Evolutionary conservation across 1,140 invertebrate genomes (phyloP), one percentile per base, ranked within the genome.

Genomic region (Cyclargus thomasi): DNA sequence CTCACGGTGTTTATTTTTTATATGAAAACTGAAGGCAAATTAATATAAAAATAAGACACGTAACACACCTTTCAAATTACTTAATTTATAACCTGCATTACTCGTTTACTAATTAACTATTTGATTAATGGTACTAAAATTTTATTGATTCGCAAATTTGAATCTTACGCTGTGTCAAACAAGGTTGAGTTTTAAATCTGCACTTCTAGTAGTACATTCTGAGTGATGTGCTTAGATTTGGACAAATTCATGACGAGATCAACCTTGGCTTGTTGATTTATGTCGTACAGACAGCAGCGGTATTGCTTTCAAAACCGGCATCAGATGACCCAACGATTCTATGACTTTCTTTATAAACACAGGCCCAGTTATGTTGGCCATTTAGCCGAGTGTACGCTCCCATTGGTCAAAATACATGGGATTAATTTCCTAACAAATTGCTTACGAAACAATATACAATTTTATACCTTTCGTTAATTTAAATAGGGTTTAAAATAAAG

Each of bases 201-300:
- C 3, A 16, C 8, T 16, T 47, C 39, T 47, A 29, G 39, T 47
- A 14, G 39, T 47, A 47, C 14, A 14, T 47, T 16, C 39, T 47
- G 39, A 47, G 39, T 47, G 39, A 47, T 47, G 39, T 47, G 39
- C 39, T 47, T 47, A 47, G 39, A 47, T 47, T 47, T 47, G 39
- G 39, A 47, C 39, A 47, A 47, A 47, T 47, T 47, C 39, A 47
- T 47, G 39, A 47, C 39, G 39, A 47, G 39, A 47, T 47, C 39
- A 47, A 47, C 39, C 39, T 47, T 47, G 39, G 14, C 39, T 47
- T 47, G 39, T 47, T 47, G 39, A 47, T 47, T 47, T 47, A 47
- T 47, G 3, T 47, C 14, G 11, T 47, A 47, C 10, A 14, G 39
- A 47, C 39, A 47, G 11, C 39, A 16, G 11, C 39, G 8, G 39